A percentile compares a stretch with the other conserved stretches of the same genome.
Evolutionary conservation across 2,888 invertebrate genomes (phyloP).

Genomic region (Melanotus villosus): DNA sequence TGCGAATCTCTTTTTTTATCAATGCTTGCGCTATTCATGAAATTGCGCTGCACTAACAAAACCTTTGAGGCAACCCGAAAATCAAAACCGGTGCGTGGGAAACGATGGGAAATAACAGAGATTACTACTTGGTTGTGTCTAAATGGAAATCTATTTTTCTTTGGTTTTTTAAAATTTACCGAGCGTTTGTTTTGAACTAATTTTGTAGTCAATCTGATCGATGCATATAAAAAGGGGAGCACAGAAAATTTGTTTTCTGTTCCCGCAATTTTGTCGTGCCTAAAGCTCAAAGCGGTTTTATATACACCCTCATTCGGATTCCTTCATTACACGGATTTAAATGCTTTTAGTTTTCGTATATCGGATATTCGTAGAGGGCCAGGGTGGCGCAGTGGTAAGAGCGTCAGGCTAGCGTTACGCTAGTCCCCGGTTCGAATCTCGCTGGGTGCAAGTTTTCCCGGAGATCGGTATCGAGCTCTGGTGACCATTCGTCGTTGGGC

Average conservation of each 20-base stretch:
- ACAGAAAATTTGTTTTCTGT: conserved; percentile 11
- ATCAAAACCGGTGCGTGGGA: no score
- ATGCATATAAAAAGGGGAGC: conserved; percentile 7
- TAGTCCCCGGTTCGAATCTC: no score
- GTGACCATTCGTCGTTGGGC: no score
- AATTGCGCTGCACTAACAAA: neutral
- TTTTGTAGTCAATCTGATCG: conserved; percentile 20
- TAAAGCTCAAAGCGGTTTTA: conserved; percentile 6
- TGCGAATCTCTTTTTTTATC: neutral
- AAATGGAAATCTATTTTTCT: conserved; percentile 6
- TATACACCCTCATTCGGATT: conserved; percentile 3
- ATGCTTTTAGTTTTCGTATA: conserved; percentile 4
- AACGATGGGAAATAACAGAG: neutral
- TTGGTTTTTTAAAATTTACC: neutral
- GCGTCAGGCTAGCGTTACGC: no score
- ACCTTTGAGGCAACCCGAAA: no score
- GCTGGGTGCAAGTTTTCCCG: no score
- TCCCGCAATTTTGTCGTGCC: conserved; percentile 1
- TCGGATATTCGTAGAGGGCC: no score
- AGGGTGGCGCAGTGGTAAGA: no score
- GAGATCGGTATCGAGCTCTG: no score
- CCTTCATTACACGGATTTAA: conserved; percentile 6
- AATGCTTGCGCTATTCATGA: neutral
- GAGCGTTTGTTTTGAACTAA: conserved; percentile 14
- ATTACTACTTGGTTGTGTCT: neutral